Evolutionary conservation across 2,113 vertebrate genomes (phyloP).

Genomic region (Vanacampus margaritifer): DNA sequence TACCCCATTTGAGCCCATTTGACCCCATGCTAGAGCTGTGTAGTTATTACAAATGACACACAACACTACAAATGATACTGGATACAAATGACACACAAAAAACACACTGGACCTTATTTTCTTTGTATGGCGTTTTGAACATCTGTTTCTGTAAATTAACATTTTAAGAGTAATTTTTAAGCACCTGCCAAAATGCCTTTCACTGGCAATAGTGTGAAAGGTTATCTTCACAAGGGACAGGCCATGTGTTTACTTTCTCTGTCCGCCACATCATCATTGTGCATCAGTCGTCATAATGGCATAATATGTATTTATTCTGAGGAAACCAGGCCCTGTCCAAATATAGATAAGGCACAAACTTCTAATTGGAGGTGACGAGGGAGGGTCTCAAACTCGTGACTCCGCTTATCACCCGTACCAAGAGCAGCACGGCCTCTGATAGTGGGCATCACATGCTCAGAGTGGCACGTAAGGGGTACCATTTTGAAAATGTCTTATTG

Average conservation of each 20-base stretch:
- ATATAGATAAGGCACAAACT: slow-evolving; percentile 19
- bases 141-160: neutral
- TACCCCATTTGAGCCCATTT: neutral
- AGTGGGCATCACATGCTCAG: slow-evolving; percentile 9
- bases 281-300: neutral
- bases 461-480: neutral
- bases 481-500: neutral
- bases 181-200: neutral
- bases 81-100: neutral
- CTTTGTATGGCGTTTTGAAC: no score
- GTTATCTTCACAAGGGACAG: neutral
- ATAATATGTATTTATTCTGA: neutral
- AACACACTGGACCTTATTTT: neutral
- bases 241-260: neutral
- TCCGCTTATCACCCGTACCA: slow-evolving; percentile 43
- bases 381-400: neutral
- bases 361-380: slow-evolving; percentile 1
- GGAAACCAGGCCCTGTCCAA: neutral
- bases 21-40: neutral
- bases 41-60: neutral
- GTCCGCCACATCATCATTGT: neutral
- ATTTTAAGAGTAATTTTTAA: neutral
- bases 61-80: neutral
- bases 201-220: neutral
- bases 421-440: slow-evolving; percentile 39